Conservation (phyloP, 2,113 vertebrate genomes). For the Gnathonemus echidnorhynchus region DNA sequence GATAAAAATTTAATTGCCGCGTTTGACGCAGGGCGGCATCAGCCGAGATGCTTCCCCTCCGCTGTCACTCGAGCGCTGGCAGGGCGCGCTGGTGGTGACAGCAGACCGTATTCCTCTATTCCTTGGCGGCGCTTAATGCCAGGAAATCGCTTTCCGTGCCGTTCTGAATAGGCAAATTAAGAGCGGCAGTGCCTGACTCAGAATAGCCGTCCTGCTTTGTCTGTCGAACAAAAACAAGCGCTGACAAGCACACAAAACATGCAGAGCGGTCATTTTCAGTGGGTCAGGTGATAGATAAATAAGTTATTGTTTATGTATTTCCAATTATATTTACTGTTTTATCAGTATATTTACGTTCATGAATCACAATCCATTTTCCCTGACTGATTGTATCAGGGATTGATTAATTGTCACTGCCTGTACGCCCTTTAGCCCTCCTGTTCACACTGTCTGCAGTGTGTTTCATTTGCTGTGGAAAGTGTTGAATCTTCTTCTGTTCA, state of each 20-base stretch:
- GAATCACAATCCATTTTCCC: not conserved
- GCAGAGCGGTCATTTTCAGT: not conserved
- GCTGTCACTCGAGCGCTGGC: not conserved
- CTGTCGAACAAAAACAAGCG: not conserved
- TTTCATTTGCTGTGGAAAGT: conserved; percentile 12
- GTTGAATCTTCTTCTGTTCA: conserved; percentile 4
- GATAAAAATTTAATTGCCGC: not conserved
- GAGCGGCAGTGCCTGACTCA: not conserved
- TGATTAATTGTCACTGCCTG: not conserved
- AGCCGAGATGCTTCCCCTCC: too few species aligned
- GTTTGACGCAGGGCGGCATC: not conserved
- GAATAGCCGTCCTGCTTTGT: not conserved
- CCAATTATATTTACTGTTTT: not conserved
- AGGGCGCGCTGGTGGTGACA: not conserved
- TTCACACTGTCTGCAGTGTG: not conserved
- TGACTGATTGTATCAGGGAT: not conserved
- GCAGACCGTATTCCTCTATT: not conserved
- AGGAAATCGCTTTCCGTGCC: not conserved
- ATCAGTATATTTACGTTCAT: not conserved
- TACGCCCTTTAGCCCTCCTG: not conserved
- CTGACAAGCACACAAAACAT: not conserved
- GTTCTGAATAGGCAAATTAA: not conserved
- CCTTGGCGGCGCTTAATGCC: not conserved
- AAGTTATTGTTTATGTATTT: not conserved
- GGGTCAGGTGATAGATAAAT: not conserved